Conservation (phyloP, 1,140 invertebrate species). For the Drosophila subobscura region DNA sequence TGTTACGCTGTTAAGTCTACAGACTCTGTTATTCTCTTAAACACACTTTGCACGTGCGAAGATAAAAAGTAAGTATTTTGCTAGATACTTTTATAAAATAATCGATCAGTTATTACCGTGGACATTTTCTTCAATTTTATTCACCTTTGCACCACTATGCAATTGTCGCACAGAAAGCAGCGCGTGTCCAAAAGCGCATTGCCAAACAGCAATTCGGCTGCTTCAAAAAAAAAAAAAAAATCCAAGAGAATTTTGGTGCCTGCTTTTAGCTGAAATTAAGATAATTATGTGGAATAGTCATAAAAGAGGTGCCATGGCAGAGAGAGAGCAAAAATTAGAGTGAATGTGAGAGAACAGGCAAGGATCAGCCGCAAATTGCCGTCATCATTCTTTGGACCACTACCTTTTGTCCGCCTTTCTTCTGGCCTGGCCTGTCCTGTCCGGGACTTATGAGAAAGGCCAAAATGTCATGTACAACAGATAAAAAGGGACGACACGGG, state of each 20-base stretch:
- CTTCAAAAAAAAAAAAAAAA: neutral
- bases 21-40: too few species aligned
- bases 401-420: slow-evolving; percentile 65
- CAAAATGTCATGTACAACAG: slow-evolving; percentile 80
- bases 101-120: too few species aligned
- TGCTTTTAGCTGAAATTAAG: slow-evolving; percentile 56
- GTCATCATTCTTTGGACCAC: slow-evolving; percentile 69
- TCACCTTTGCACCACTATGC: neutral
- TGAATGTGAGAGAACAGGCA: slow-evolving; percentile 7
- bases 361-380: slow-evolving; percentile 77
- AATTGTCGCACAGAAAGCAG: slow-evolving; percentile 6
- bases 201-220: slow-evolving; percentile 2
- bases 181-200: slow-evolving; percentile 37
- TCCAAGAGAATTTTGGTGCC: slow-evolving; percentile 5
- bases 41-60: too few species aligned
- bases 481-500: slow-evolving; percentile 62
- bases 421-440: slow-evolving; percentile 25
- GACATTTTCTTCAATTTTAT: neutral
- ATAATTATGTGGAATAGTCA: slow-evolving; percentile 55
- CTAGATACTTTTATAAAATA: too few species aligned
- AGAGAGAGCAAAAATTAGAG: neutral
- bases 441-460: slow-evolving; percentile 76
- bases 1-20: too few species aligned
- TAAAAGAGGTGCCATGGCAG: slow-evolving; percentile 1
- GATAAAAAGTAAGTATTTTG: too few species aligned